phyloP scores from a whole-genome alignment of 2,113 vertebrate species.

The Erythrolamprus reginae region DNA sequence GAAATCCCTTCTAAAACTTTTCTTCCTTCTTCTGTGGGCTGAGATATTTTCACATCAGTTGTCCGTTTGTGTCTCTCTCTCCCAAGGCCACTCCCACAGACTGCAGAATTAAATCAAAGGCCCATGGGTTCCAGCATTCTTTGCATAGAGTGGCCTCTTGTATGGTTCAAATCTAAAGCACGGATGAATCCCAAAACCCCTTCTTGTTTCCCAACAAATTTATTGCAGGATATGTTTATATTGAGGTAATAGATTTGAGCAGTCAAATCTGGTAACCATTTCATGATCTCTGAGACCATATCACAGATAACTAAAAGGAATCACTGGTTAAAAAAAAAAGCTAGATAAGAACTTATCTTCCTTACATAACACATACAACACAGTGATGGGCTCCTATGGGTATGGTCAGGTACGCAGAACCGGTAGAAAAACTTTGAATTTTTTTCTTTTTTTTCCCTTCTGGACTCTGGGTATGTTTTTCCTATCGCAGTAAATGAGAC shows the following conservation, averaged over 20 bases:
- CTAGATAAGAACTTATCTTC: neutral
- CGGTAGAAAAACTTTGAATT: too few relatives aligned
- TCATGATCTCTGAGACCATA: neutral
- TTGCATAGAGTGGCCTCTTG: neutral
- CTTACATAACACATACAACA: neutral
- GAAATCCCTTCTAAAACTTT: neutral
- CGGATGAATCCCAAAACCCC: neutral
- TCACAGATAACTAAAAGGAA: neutral
- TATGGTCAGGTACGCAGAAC: too few relatives aligned
- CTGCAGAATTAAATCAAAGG: neutral
- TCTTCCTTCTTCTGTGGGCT: neutral
- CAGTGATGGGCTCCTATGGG: too few relatives aligned
- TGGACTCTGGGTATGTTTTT: too few relatives aligned
- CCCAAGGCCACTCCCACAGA: neutral
- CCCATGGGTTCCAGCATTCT: neutral
- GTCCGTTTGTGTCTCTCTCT: neutral
- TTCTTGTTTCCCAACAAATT: neutral
- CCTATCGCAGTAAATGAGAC: too few relatives aligned
- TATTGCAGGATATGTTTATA: neutral
- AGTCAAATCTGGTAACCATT: neutral
- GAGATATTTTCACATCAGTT: neutral
- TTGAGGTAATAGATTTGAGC: neutral
- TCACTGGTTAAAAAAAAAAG: neutral
- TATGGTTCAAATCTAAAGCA: neutral
- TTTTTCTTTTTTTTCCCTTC: too few relatives aligned